Percentiles rank a stretch among this genome's conserved stretches.
Evolutionary conservation across 2,888 invertebrate species (phyloP).

Genomic region (Morpho achilles): DNA sequence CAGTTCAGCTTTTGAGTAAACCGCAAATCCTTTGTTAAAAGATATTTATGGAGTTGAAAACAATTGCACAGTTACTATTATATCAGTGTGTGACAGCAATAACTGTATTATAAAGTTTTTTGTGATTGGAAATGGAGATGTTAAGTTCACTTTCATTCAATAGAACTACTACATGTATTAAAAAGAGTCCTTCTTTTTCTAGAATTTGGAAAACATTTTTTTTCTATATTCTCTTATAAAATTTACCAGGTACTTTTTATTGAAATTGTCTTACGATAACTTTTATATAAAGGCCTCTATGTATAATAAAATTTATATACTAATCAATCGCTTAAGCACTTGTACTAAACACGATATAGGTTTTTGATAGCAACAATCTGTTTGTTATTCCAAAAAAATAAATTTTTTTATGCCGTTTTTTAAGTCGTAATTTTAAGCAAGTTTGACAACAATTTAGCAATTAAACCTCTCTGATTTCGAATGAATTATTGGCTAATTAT

Average conservation of each 20-base stretch:
- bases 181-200: background rate
- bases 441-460: too few relatives aligned
- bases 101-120: conserved; percentile 66
- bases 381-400: too few relatives aligned
- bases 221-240: too few relatives aligned
- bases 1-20: conserved; percentile 78
- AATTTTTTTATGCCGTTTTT: too few relatives aligned
- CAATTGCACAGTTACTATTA: conserved; percentile 77
- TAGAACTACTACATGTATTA: conserved; percentile 28
- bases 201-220: background rate
- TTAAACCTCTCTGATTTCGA: too few relatives aligned
- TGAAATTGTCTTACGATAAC: too few relatives aligned
- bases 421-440: too few relatives aligned
- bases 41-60: conserved; percentile 75
- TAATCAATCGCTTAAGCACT: too few relatives aligned
- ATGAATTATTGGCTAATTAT: too few relatives aligned
- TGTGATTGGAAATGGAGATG: conserved; percentile 57
- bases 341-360: background rate
- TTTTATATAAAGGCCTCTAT: too few relatives aligned
- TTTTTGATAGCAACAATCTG: background rate
- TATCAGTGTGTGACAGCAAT: conserved; percentile 74
- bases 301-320: too few relatives aligned
- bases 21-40: conserved; percentile 76
- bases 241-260: too few relatives aligned
- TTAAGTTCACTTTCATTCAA: conserved; percentile 50